phyloP scores from a whole-genome alignment of 2,797 vertebrate species.

The Melanotaenia maccullochi region DNA sequence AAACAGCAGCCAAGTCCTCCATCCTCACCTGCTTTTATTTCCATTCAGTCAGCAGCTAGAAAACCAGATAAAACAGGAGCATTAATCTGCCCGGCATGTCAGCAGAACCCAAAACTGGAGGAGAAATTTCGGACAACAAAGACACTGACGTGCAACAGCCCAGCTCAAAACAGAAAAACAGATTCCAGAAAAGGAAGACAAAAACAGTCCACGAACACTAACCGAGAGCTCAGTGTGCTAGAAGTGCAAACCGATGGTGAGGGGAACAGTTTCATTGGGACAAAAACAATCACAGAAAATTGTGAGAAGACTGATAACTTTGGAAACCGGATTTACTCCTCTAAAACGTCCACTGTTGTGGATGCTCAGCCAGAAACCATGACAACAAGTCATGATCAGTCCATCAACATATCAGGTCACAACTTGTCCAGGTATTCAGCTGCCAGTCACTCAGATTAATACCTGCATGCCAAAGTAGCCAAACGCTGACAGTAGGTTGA shows the following conservation, averaged over 20 bases:
- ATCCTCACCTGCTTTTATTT: conserved; percentile 90
- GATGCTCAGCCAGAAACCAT: conserved; percentile 83
- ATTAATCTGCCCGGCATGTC: conserved; percentile 50
- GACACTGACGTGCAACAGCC: conserved; percentile 58
- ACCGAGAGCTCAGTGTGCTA: conserved; percentile 82
- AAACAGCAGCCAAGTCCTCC: conserved; percentile 79
- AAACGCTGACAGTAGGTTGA: neutral
- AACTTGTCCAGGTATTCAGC: conserved; percentile 78
- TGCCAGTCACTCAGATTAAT: conserved; percentile 59
- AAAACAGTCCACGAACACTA: conserved; percentile 54
- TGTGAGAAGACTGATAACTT: conserved; percentile 84
- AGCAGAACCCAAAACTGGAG: conserved; percentile 55
- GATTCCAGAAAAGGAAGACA: conserved; percentile 37
- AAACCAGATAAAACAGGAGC: conserved; percentile 75
- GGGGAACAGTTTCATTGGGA: conserved; percentile 76
- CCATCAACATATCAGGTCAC: conserved; percentile 74
- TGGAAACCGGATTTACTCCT: conserved; percentile 85
- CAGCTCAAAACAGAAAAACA: conserved; percentile 36
- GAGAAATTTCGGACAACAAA: conserved; percentile 67
- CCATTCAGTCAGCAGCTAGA: conserved; percentile 88
- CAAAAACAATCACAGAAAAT: conserved; percentile 84
- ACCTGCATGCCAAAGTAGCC: neutral
- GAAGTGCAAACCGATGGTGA: conserved; percentile 83
- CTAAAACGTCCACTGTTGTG: conserved; percentile 83
- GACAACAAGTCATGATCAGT: conserved; percentile 64